Base-by-base conservation (phyloP, 2,888 invertebrate genomes). In the Conchocele bisecta region DNA sequence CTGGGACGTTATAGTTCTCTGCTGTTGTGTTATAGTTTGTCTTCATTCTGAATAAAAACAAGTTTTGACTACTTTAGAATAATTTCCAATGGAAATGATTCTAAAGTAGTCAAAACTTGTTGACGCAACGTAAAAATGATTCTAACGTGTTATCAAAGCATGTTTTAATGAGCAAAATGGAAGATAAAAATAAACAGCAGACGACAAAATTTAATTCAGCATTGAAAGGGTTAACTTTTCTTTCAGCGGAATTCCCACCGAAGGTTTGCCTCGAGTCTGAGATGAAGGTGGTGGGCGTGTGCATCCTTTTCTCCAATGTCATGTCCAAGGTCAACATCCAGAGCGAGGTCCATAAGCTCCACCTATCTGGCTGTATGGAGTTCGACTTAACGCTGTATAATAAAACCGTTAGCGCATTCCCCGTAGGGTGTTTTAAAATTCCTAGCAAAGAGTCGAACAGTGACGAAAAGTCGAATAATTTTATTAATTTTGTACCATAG, bases 381-480 rank as follows among this genome's bases (percentile, higher is more conserved):
- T 82, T 82, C 53, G 83, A 81, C 28, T 70, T 88, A 26, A 87
- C 83, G 37, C 67, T 88, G 7, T 87, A 82, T 54, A 86, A 86
- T 56, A 81, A 77, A 51, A 87, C 87, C 15, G 83, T 87, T 13
- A 84, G 84, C 28, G 78, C 81, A 6, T 85, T 85, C 50, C 86
- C 88, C 2, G 84, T 88, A 0, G 86, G 84, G 44, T 88, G 87
- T 60, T 88, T 88, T 72, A 81, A 86, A 72, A 86, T 88, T 59
- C 88, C 88, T 0, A 84, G 84, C 60, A n/a, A n/a, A n/a, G n/a
- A n/a, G n/a, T 57, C 13, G 50, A 61, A 35, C 37, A 50, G 35
- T 61, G 61, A n/a, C n/a, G n/a, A n/a, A n/a, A n/a, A n/a, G n/a
- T n/a, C n/a, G n/a, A n/a, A 51, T 61, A 75, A 75, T 58, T 57